These are phyloP conservation scores for Silurus glanis DNA, from an alignment of 2,113 vertebrate species.

Conservation along the genomic window DNA sequence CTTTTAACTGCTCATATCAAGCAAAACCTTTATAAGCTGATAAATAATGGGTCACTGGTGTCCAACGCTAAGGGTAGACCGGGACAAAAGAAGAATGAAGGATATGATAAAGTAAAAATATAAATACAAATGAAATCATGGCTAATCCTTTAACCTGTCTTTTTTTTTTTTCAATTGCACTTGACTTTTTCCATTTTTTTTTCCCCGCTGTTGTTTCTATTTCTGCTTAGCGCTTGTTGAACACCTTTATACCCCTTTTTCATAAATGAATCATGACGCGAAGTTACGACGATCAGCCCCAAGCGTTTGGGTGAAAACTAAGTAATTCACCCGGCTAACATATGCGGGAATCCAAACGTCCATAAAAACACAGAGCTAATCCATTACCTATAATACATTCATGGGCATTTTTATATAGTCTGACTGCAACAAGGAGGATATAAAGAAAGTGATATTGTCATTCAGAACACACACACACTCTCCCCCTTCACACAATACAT, in stretches of 20 bases:
- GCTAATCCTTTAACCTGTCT: conserved; percentile 6
- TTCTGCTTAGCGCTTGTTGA: conserved; percentile 32
- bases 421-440: conserved; percentile 42
- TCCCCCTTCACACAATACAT: conserved; percentile 49
- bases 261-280: conserved; percentile 52
- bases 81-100: conserved; percentile 27
- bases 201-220: neutral
- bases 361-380: conserved; percentile 51
- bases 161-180: conserved; percentile 8
- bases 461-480: conserved; percentile 34
- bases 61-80: conserved; percentile 22
- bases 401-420: conserved; percentile 58
- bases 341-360: conserved; percentile 54
- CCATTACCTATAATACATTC: conserved; percentile 55
- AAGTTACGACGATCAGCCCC: conserved; percentile 41
- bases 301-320: conserved; percentile 45
- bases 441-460: conserved; percentile 57
- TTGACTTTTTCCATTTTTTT: conserved; percentile 17
- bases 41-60: conserved; percentile 44
- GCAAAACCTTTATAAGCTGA: conserved; percentile 53
- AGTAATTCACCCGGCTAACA: conserved; percentile 48
- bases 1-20: conserved; percentile 56
- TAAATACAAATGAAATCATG: conserved; percentile 39
- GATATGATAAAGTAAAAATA: conserved; percentile 38
- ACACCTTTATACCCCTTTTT: conserved; percentile 36